phyloP scores from a whole-genome alignment of 2,888 invertebrate genomes.

The Nezara viridula region DNA sequence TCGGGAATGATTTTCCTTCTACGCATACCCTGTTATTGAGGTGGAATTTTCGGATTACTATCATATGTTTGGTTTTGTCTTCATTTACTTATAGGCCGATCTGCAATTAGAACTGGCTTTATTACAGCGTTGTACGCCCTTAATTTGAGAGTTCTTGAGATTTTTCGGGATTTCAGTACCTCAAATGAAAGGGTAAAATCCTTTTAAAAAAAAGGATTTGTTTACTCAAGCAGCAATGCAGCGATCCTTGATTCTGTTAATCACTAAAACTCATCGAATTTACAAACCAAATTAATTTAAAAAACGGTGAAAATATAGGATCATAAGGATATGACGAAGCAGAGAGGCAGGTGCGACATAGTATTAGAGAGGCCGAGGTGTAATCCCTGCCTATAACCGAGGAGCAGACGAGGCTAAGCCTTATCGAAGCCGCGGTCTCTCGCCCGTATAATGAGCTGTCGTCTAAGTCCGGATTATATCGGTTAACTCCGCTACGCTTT shows the following conservation, averaged over 20 bases:
- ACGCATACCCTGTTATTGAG: too few species aligned
- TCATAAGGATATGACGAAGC: background rate
- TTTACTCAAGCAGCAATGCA: background rate
- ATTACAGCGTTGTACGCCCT: too few species aligned
- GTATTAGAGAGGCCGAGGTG: background rate
- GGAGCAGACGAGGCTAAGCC: slow-evolving; percentile 20
- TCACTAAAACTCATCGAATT: too few species aligned
- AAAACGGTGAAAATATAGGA: background rate
- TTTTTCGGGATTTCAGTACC: too few species aligned
- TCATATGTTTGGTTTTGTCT: too few species aligned
- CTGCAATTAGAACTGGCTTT: too few species aligned
- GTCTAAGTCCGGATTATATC: slow-evolving; percentile 14
- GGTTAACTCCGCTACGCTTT: slow-evolving; percentile 28
- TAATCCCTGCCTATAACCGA: background rate
- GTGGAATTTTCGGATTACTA: too few species aligned
- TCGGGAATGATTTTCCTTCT: too few species aligned
- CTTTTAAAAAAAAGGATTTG: background rate
- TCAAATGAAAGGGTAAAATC: too few species aligned
- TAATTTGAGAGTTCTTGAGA: too few species aligned
- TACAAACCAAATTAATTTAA: background rate
- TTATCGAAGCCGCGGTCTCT: background rate
- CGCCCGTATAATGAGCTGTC: slow-evolving; percentile 25
- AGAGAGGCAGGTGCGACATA: background rate
- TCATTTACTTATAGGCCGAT: too few species aligned
- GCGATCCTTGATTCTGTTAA: background rate